Evolutionary conservation across 2,888 invertebrate species (phyloP).

Genomic region (Podabrus alpinus): DNA sequence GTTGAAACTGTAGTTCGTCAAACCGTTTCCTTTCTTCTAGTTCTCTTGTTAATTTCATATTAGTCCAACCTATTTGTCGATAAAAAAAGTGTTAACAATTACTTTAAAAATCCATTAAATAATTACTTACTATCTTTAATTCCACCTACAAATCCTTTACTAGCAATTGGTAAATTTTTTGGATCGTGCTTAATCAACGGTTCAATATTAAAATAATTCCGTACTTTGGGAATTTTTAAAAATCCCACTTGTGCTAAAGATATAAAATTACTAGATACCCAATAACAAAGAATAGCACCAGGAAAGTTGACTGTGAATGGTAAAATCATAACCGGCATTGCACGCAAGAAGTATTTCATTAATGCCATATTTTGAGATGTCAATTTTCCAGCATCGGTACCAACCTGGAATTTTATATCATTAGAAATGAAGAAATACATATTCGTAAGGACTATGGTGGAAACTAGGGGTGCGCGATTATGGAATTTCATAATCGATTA

Average conservation of each 20-base stretch:
- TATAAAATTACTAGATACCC: constrained; percentile 86
- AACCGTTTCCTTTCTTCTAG: constrained; percentile 75
- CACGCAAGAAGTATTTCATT: constrained; percentile 76
- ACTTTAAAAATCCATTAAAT: background rate
- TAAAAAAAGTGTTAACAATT: background rate
- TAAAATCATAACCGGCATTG: constrained; percentile 77
- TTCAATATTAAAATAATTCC: constrained; percentile 78
- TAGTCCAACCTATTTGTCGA: constrained; percentile 69
- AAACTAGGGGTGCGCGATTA: too few relatives aligned
- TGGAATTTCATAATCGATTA: too few relatives aligned
- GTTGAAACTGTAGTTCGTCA: constrained; percentile 79
- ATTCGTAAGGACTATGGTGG: too few relatives aligned
- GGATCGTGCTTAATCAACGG: constrained; percentile 61
- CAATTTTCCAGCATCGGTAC: constrained; percentile 75
- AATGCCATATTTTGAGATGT: constrained; percentile 68
- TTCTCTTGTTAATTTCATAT: constrained; percentile 77
- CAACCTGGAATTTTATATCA: constrained; percentile 58
- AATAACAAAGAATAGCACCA: constrained; percentile 86
- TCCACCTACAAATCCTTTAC: constrained; percentile 78
- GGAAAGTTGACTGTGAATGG: constrained; percentile 89
- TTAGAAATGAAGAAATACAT: background rate
- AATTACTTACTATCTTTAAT: constrained; percentile 73
- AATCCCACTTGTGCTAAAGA: constrained; percentile 81
- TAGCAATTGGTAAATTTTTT: constrained; percentile 66
- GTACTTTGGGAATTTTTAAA: constrained; percentile 74